Base-by-base conservation (phyloP, 2,888 invertebrate genomes). In the Tolmerus cingulatus region DNA sequence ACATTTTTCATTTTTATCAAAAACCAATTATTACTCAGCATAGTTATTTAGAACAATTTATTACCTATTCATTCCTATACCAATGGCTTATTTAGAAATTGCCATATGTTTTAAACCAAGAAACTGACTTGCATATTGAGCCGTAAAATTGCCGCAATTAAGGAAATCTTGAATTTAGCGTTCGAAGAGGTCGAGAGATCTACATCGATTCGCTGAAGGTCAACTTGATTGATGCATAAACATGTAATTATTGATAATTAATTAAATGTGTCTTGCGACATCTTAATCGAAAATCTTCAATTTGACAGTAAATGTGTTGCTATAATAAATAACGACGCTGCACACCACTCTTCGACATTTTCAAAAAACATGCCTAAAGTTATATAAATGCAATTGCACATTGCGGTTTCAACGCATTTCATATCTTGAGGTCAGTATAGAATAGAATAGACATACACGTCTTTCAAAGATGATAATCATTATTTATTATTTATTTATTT, bases 201-300 rank as follows among this genome's bases (percentile, higher is more conserved):
- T 1, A 8, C 19, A 55, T 55, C 55, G 55, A 19, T 55, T 19
- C 19, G 8, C 34, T 9, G 30, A 16, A 76, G 30, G 76, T 76
- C 76, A 30, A 76, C 37, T 76, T 3, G 76, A 37, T 76, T 30
- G 16, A 37, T 76, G 27, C 37, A 76, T 76, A 76, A 30, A 77
- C 8, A 37, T 77, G 37, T 77, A 77, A 37, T 34, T 77, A 77
- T 77, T 40, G n/a, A 40, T 34, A 77, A 77, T 77, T 77, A 77
- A 77, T 77, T 77, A 77, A 34, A 55, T 55, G 5, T 37, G 40
- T 55, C 55, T 34, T n/a, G n/a, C 77, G 40, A 77, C 77, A 77
- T 77, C 77, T 77, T 77, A 77, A 77, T 77, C 77, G 77, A 77
- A 77, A 77, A 77, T 34, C 40, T 77, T 1, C 34, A 37, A 19